Base-by-base conservation (phyloP, 2,888 invertebrate genomes). In the Diogma glabrata region DNA sequence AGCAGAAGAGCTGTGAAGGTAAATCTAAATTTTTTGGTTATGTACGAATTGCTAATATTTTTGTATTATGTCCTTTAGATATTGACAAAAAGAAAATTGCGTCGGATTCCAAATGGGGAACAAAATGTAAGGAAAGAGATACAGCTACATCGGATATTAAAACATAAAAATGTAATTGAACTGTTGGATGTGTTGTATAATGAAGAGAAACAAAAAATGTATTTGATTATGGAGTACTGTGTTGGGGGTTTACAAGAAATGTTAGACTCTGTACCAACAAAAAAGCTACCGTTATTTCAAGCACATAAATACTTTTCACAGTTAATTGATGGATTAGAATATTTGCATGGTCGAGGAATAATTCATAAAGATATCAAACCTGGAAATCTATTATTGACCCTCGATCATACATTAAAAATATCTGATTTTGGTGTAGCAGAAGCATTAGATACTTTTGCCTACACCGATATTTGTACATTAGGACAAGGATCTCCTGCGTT, bases 401-500 rank as follows among this genome's bases (percentile, higher is more conserved):
- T 89, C 17, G 89, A 94, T 64, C 88, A 90, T 59, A 87, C 84
- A 47, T 75, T 99, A 54, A 99, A 99, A 73, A 97, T 99, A 60
- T 93, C 94, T 10, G 99, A 99, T 73, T 87, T 99, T 69, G 99
- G 99, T 56, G 97, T 99, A 22, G 97, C 99, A 48, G 97, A 99
- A 82, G 64, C 65, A 56, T 74, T 97, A 68, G 91, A 93, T 66
- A 75, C 83, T 71, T 95, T 92, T 76, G 86, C 88, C 26, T 72
- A 78, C 45, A 87, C 89, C 66, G 96, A 96, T 64, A 87, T 84
- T 1, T 95, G 95, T 67, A 82, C 80, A 60, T 87, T 68, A 9
- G 93, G 94, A 52, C 96, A 97, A 72, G 99, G 99, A 6, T 95
- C 97, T 0, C 99, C 99, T n/a, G 95, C 96, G 38, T 99, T 99